Evolutionary conservation across 2,888 invertebrate genomes (phyloP).

Genomic region (Ennomos fuscantarius): DNA sequence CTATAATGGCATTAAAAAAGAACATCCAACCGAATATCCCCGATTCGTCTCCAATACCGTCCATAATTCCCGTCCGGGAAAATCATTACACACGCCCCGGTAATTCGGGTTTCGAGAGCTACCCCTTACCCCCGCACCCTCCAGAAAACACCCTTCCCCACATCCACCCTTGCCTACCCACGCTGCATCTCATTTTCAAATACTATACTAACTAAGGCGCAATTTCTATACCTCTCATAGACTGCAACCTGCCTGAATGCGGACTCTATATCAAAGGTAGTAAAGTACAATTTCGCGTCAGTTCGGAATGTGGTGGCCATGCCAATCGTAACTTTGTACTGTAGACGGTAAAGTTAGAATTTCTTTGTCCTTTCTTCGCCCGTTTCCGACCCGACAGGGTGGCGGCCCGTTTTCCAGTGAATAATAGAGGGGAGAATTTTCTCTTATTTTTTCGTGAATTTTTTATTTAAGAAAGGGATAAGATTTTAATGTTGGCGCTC

Average conservation of each 20-base stretch:
- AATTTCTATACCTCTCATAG: conserved; percentile 61
- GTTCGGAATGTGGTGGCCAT: conserved; percentile 42
- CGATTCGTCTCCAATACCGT: conserved; percentile 75
- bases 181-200: conserved; percentile 85
- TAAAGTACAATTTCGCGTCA: conserved; percentile 56
- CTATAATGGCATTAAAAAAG: conserved; percentile 59
- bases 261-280: conserved; percentile 56
- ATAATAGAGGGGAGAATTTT: conserved; percentile 80
- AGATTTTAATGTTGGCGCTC: conserved; percentile 84
- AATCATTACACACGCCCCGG: conserved; percentile 84
- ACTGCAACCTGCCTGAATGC: conserved; percentile 54
- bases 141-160: conserved; percentile 42
- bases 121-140: conserved; percentile 46
- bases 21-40: conserved; percentile 56
- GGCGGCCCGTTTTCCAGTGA: conserved; percentile 65
- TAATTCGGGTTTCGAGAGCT: conserved; percentile 82
- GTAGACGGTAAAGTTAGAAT: conserved; percentile 70
- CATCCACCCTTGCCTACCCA: conserved; percentile 51
- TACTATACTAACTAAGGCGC: conserved; percentile 71
- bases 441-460: conserved; percentile 82
- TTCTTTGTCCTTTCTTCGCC: conserved; percentile 67
- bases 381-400: conserved; percentile 52
- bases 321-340: conserved; percentile 74
- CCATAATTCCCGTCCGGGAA: conserved; percentile 81
- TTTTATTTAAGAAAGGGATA: conserved; percentile 86